Evolutionary conservation across 2,888 invertebrate genomes (phyloP).

Genomic region (Stomorhina lunata): DNA sequence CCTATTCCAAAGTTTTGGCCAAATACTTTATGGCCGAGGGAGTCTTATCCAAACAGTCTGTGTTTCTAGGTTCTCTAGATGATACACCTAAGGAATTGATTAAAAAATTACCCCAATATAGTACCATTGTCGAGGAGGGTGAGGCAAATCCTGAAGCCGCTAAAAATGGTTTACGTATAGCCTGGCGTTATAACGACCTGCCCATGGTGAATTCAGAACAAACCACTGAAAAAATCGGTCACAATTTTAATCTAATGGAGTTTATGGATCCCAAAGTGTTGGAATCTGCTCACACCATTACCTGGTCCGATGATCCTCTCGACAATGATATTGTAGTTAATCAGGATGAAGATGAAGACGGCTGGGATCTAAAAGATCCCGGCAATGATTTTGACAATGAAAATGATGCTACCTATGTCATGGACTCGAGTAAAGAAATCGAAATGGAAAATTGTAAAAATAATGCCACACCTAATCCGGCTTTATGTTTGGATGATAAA

Average conservation of each 20-base stretch:
- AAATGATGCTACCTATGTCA: conserved; percentile 3
- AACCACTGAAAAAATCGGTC: conserved; percentile 83
- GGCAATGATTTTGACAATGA: conserved; percentile 26
- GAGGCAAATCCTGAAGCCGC: conserved; percentile 76
- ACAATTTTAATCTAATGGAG: conserved; percentile 90
- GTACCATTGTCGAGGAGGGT: conserved; percentile 55
- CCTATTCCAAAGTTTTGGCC: conserved; percentile 87
- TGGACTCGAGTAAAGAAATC: conserved; percentile 49
- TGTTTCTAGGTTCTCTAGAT: conserved; percentile 88
- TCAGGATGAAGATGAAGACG: conserved; percentile 66
- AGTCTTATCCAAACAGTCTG: conserved; percentile 86
- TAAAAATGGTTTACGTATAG: conserved; percentile 88
- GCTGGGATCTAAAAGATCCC: conserved; percentile 34
- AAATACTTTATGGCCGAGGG: conserved; percentile 96
- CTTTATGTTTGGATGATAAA: conserved; percentile 39
- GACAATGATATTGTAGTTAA: conserved; percentile 66
- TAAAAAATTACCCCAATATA: conserved; percentile 82
- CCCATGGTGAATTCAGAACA: conserved; percentile 82
- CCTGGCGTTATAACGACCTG: conserved; percentile 93
- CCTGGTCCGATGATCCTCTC: conserved; percentile 74
- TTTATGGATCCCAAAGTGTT: conserved; percentile 84
- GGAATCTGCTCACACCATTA: conserved; percentile 82
- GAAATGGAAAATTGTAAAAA: conserved; percentile 49
- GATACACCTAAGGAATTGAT: conserved; percentile 84
- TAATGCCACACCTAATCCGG: conserved; percentile 28